Percentiles rank a stretch among this genome's conserved stretches.
Evolutionary conservation across 1,140 invertebrate genomes (phyloP).

Genomic region (Piezodorus guildinii): DNA sequence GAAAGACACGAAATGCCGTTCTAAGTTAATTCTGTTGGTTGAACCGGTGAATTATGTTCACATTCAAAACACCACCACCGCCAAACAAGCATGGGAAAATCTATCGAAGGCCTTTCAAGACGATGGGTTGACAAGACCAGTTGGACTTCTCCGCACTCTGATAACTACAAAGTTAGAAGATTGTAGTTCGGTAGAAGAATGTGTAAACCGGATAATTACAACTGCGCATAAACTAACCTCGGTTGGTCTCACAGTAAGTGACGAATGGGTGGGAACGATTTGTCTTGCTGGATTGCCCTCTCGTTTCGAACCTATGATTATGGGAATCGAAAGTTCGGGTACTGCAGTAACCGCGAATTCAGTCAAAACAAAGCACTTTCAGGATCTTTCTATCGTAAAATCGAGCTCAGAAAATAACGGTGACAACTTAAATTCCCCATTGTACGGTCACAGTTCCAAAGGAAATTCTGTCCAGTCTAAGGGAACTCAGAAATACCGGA

Average conservation of each 20-base stretch:
- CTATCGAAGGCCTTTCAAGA: too few species aligned
- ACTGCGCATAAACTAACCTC: not conserved
- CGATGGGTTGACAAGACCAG: conserved; percentile 4
- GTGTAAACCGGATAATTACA: not conserved
- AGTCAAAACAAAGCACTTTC: conserved; percentile 31
- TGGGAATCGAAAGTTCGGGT: too few species aligned
- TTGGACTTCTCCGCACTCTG: not conserved
- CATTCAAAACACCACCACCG: too few species aligned
- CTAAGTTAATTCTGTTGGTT: too few species aligned
- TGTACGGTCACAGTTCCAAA: not conserved
- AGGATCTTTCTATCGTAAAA: conserved; percentile 26
- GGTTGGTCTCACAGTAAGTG: conserved; percentile 18
- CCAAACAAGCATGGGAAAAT: too few species aligned
- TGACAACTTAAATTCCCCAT: not conserved
- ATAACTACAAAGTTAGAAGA: not conserved
- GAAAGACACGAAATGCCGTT: too few species aligned
- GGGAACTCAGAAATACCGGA: not conserved
- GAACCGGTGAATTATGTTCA: too few species aligned
- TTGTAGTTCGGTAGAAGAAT: conserved; percentile 10
- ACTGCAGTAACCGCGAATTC: conserved; percentile 28
- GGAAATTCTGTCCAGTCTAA: not conserved
- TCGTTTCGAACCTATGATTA: conserved; percentile 35
- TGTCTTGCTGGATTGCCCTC: conserved; percentile 33
- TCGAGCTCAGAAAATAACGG: not conserved
- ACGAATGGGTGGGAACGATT: conserved; percentile 33